Base-by-base conservation (phyloP, 2,797 vertebrate genomes). In the Pygocentrus nattereri region DNA sequence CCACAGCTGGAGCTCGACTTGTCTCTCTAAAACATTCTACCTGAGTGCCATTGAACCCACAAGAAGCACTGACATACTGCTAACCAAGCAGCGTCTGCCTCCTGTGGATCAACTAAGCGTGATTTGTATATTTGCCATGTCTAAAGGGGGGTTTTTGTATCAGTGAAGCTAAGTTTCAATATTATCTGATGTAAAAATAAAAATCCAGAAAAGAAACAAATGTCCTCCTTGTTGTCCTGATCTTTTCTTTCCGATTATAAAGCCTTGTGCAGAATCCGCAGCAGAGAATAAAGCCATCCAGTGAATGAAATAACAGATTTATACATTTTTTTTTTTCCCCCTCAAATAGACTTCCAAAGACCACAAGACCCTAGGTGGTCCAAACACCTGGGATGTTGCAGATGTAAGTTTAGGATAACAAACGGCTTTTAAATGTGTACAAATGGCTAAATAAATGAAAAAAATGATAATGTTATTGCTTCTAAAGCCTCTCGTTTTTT, bases 171-270 rank as follows among this genome's bases (percentile, higher is more conserved):
- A 10, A 44, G 88, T 94, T 94, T 93, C 85, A 85, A 85, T 90
- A 90, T 88, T 86, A 91, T 91, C 88, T 88, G 93, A 91, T 82
- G 93, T 92, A 93, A 93, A 92, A 94, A 93, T 92, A 76, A 89
- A 90, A 94, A 93, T 90, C 88, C 47, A 12, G 0, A 92, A 44
- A 44, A 44, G 84, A 91, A 91, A 84, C 50, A 0, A 84, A 88
- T 64, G 74, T 38, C 11, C 7, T 54, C 38, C 54, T 52, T 80
- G 50, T n/a, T 69, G 59, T 74, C 31, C 44, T 68, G 62, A 30
- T 69, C 41, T 49, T 25, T 44, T 44, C 15, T n/a, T 68, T 18
- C 18, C 21, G 7, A 38, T 47, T 44, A 44, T 23, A 23, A 10
- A 47, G 38, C 2, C 10, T 41, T 5, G 41, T 4, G 0, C 21